These are phyloP conservation scores for Eupithecia tripunctaria DNA, from an alignment of 2,888 invertebrate species.

Conservation along the genomic window DNA sequence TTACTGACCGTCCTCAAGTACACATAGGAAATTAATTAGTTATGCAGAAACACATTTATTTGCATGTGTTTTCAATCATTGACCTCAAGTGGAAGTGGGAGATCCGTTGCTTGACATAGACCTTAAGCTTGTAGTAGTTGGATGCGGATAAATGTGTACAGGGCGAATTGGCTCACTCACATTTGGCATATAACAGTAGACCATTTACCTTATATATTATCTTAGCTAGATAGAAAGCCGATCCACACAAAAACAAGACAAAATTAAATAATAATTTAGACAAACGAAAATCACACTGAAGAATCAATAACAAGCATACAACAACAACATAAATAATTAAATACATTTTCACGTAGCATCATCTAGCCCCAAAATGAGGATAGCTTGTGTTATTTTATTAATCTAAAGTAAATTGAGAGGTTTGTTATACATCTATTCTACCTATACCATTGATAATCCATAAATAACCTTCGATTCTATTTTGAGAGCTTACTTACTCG, in stretches of 20 bases:
- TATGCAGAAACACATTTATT: slow-evolving; percentile 40
- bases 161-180: neutral
- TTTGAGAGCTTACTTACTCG: slow-evolving; percentile 1
- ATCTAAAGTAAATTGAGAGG: neutral
- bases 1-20: slow-evolving; percentile 7
- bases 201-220: neutral
- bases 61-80: slow-evolving; percentile 38
- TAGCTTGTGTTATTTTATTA: neutral
- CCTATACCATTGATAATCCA: neutral
- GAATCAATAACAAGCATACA: neutral
- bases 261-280: too few species aligned
- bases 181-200: neutral
- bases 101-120: slow-evolving; percentile 30
- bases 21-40: slow-evolving; percentile 32
- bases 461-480: neutral
- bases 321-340: too few species aligned
- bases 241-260: too few species aligned
- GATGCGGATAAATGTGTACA: neutral
- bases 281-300: neutral
- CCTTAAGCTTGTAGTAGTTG: slow-evolving; percentile 6
- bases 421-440: neutral
- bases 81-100: slow-evolving; percentile 40
- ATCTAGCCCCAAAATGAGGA: neutral
- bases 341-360: neutral
- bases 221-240: too few species aligned